Evolutionary conservation across 64 coral and sea anemone genomes (phyloP), one percentile per base, ranked within the genome.

Genomic region (Porites australiensis): DNA sequence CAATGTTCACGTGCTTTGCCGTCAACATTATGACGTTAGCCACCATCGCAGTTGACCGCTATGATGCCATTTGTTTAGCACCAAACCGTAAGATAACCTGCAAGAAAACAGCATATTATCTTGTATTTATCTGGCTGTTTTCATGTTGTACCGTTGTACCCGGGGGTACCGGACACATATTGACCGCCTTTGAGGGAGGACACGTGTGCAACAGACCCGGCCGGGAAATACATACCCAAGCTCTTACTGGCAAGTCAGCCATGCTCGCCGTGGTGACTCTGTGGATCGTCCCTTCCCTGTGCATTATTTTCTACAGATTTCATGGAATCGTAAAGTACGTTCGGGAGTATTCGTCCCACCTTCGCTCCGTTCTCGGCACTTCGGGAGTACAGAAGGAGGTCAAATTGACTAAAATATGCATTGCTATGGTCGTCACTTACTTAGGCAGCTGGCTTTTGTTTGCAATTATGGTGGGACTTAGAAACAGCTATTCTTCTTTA

Each of bases 1-100:
- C 85, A 20, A 88, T 94, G 78, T 94, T 94, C 63, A 83, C 76
- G n/a, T 74, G 64, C 57, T 94, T 94, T 49, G 92, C 92, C 19
- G 86, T 94, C 8, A 94, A 94, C 15, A 83, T 94, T 15, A 89
- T 89, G 77, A 94, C 92, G 46, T 51, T 94, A 57, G 86, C 92
- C 5, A 65, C 53, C 5, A 94, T 94, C 14, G 87, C 73, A 44
- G 81, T 94, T 75, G 92, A 94, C 81, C 86, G 92, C 15, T 83
- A 94, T 54, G 92, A 94, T 21, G 92, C 92, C 47, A 88, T 94
- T 16, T 94, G 86, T 46, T 61, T 77, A 13, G 62, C 88, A 19
- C 77, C 92, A 4, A 48, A 82, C 18, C 92, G 86, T 15, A 72
- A 89, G 20, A 82, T 94, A 49, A 94, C 92, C 19, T 57, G 47